Evolutionary conservation across 2,888 invertebrate genomes (phyloP).

Genomic region (Noctua janthina): DNA sequence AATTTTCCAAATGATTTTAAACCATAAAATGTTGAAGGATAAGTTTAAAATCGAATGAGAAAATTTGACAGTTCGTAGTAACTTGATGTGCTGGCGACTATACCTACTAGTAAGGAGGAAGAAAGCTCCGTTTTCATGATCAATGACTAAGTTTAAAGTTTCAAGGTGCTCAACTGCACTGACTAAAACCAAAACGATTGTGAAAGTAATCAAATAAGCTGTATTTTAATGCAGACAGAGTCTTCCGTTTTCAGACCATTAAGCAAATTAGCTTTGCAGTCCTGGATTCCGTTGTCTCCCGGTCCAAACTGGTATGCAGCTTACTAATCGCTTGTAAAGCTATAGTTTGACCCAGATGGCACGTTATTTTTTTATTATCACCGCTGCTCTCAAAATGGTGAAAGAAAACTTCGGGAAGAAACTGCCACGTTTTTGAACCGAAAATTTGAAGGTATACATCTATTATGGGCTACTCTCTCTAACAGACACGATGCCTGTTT

Average conservation of each 20-base stretch:
- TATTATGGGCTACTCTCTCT: neutral
- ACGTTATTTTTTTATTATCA: neutral
- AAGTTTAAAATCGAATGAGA: too few species aligned
- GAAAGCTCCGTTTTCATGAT: neutral
- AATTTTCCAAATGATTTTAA: too few species aligned
- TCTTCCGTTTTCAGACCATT: constrained; percentile 27
- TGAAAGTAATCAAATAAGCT: constrained; percentile 13
- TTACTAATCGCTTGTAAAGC: constrained; percentile 33
- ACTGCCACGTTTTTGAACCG: neutral
- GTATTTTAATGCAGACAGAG: neutral
- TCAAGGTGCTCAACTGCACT: neutral
- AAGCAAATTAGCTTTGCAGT: constrained; percentile 37
- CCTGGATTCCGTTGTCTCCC: constrained; percentile 4
- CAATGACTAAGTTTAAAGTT: neutral
- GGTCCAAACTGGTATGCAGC: constrained; percentile 10
- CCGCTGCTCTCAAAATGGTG: neutral
- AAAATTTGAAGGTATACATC: neutral
- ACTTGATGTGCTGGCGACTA: too few species aligned
- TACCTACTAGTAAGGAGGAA: neutral
- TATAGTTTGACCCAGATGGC: constrained; percentile 27
- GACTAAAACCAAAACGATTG: constrained; percentile 12
- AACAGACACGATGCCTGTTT: neutral
- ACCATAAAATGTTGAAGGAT: too few species aligned
- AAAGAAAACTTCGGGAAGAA: neutral
- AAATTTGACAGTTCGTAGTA: too few species aligned